Conservation (phyloP, 2,888 invertebrate genomes). For the Polydesmus complanatus region DNA sequence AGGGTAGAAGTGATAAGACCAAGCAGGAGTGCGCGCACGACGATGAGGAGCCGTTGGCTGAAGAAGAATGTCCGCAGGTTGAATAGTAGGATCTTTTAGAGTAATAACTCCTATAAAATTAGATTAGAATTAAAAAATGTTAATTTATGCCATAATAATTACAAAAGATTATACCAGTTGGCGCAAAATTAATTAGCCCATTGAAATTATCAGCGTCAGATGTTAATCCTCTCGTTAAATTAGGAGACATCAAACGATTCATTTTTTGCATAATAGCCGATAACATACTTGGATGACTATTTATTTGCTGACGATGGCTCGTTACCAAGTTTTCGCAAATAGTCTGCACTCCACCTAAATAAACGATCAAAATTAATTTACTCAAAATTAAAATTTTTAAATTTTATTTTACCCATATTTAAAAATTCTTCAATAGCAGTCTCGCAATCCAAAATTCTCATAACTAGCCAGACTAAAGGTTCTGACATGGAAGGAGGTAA, state of each 20-base stretch:
- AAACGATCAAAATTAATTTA: background rate
- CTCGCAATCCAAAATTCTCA: slow-evolving; percentile 62
- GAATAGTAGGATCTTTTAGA: slow-evolving; percentile 69
- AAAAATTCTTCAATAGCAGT: slow-evolving; percentile 60
- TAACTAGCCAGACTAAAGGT: slow-evolving; percentile 68
- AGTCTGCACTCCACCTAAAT: slow-evolving; percentile 16
- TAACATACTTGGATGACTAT: slow-evolving; percentile 51
- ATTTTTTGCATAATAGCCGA: slow-evolving; percentile 50
- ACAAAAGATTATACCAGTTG: slow-evolving; percentile 47
- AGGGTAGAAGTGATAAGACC: slow-evolving; percentile 91
- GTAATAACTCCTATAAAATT: slow-evolving; percentile 46
- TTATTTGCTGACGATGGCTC: slow-evolving; percentile 56
- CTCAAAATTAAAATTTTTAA: background rate
- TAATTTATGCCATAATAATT: background rate
- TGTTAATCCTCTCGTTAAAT: slow-evolving; percentile 31
- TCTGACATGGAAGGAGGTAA: slow-evolving; percentile 54
- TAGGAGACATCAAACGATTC: slow-evolving; percentile 33
- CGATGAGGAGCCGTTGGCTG: slow-evolving; percentile 67
- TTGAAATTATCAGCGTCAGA: slow-evolving; percentile 45
- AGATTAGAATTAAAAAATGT: slow-evolving; percentile 1
- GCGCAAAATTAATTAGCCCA: slow-evolving; percentile 77
- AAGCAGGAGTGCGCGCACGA: slow-evolving; percentile 76
- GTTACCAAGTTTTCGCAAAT: slow-evolving; percentile 62
- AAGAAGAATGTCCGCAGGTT: slow-evolving; percentile 76
- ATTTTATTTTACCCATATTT: background rate